These are phyloP conservation scores for Euproctis similis DNA, from an alignment of 2,888 invertebrate genomes.

Conservation along the genomic window DNA sequence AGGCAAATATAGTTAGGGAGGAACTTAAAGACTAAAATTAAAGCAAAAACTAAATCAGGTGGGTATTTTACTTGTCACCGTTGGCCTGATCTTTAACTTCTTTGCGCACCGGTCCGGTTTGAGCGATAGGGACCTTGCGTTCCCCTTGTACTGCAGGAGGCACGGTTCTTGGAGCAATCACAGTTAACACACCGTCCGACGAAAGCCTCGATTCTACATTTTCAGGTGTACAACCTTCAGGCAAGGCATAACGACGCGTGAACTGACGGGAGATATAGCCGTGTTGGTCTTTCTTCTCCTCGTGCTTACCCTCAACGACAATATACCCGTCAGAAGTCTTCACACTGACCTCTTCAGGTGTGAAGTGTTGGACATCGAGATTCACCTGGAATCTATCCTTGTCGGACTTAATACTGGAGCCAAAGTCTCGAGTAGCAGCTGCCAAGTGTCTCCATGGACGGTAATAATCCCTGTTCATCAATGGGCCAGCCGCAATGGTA, in stretches of 20 bases:
- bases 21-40: not conserved
- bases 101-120: slow-evolving; percentile 76
- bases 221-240: slow-evolving; percentile 81
- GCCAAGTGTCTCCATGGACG: slow-evolving; percentile 64
- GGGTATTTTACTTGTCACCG: slow-evolving; percentile 35
- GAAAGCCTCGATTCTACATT: slow-evolving; percentile 83
- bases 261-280: slow-evolving; percentile 85
- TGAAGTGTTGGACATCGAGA: slow-evolving; percentile 85
- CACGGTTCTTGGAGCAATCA: slow-evolving; percentile 76
- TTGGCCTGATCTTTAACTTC: slow-evolving; percentile 68
- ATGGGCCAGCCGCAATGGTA: slow-evolving; percentile 31
- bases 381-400: slow-evolving; percentile 73
- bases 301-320: slow-evolving; percentile 86
- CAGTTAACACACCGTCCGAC: slow-evolving; percentile 83
- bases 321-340: slow-evolving; percentile 83
- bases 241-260: slow-evolving; percentile 83
- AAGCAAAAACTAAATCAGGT: not conserved
- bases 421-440: slow-evolving; percentile 65
- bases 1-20: not conserved
- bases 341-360: slow-evolving; percentile 84
- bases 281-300: slow-evolving; percentile 84
- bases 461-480: slow-evolving; percentile 48
- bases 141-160: slow-evolving; percentile 56
- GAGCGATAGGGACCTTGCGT: slow-evolving; percentile 75
- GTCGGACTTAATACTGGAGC: slow-evolving; percentile 70